Percentiles rank a stretch among this genome's conserved stretches.
Conservation (phyloP, 2,888 invertebrate species). For the Dicycla oo region DNA sequence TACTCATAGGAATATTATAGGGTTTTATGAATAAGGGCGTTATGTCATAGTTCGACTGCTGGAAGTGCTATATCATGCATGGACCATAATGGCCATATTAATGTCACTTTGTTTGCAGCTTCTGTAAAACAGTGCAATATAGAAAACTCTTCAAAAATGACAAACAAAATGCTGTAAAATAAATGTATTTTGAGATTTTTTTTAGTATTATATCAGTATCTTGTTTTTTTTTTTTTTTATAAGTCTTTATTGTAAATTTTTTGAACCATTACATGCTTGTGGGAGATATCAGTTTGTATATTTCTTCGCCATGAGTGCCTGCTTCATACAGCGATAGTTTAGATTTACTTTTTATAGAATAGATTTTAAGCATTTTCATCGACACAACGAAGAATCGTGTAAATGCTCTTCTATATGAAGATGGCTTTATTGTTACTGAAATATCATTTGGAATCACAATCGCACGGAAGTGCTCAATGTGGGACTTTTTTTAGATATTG, state of each 20-base stretch:
- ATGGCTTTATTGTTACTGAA: slow-evolving; percentile 31
- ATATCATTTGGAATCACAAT: slow-evolving; percentile 1
- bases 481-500: slow-evolving; percentile 8
- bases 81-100: slow-evolving; percentile 6
- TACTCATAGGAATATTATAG: slow-evolving; percentile 29
- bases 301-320: slow-evolving; percentile 79
- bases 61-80: slow-evolving; percentile 34
- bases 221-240: slow-evolving; percentile 46
- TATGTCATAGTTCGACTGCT: slow-evolving; percentile 8
- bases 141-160: slow-evolving; percentile 31
- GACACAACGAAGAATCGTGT: slow-evolving; percentile 66
- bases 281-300: slow-evolving; percentile 55
- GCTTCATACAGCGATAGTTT: slow-evolving; percentile 73
- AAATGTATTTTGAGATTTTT: slow-evolving; percentile 67
- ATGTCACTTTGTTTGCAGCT: slow-evolving; percentile 16
- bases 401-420: slow-evolving; percentile 54
- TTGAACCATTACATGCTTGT: slow-evolving; percentile 47
- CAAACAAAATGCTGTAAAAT: slow-evolving; percentile 39
- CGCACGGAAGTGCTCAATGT: slow-evolving; percentile 17
- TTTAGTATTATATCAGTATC: slow-evolving; percentile 70
- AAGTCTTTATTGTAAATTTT: slow-evolving; percentile 31
- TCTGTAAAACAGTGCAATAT: slow-evolving; percentile 37
- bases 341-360: slow-evolving; percentile 61
- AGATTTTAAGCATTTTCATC: slow-evolving; percentile 63
- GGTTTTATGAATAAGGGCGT: slow-evolving; percentile 9